Conservation (phyloP, 1,140 invertebrate species). For the Thalassaphorura encarpata region DNA sequence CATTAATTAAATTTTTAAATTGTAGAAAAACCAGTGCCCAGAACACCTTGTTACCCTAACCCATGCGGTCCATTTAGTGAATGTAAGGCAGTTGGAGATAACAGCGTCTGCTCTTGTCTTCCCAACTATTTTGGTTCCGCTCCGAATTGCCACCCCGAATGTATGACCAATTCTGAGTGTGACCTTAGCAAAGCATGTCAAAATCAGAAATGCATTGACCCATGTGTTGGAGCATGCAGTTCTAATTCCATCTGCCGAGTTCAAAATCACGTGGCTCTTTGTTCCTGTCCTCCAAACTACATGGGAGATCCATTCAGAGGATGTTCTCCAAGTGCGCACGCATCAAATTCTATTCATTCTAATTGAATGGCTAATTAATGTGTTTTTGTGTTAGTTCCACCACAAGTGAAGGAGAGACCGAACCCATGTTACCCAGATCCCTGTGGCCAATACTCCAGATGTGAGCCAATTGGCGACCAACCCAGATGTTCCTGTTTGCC, state of each 20-base stretch:
- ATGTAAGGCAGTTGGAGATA: conserved; percentile 49
- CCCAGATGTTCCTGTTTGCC: conserved; percentile 28
- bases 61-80: conserved; percentile 65
- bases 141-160: conserved; percentile 38
- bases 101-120: conserved; percentile 62
- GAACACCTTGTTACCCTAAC: background rate
- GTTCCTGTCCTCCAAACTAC: no score
- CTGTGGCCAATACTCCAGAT: conserved; percentile 48
- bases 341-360: no score
- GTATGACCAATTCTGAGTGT: conserved; percentile 55
- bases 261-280: no score
- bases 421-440: conserved; percentile 61
- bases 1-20: background rate
- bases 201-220: conserved; percentile 45
- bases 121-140: conserved; percentile 50
- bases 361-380: conserved; percentile 25
- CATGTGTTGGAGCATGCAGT: conserved; percentile 62
- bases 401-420: conserved; percentile 34
- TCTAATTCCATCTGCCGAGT: conserved; percentile 59
- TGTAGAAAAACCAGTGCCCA: background rate
- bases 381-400: background rate
- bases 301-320: no score
- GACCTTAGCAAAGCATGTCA: conserved; percentile 35
- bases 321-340: conserved; percentile 34
- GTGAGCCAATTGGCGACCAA: conserved; percentile 42